Evolutionary conservation across 2,797 vertebrate species (phyloP).

Genomic region (Myotis vivesi): DNA sequence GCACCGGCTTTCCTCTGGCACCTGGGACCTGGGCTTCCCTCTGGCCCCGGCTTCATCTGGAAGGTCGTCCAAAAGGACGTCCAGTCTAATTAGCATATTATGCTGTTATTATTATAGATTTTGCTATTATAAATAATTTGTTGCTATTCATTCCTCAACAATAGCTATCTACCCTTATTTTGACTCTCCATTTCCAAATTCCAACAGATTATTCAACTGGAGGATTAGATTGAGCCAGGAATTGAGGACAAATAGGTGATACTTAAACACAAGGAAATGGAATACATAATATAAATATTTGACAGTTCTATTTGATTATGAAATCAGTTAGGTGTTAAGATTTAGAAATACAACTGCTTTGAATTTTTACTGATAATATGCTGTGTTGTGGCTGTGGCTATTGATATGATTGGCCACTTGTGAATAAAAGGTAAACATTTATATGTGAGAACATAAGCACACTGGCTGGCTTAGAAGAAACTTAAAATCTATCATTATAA

Average conservation of each 20-base stretch:
- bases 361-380: constrained; percentile 38
- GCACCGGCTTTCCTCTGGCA: too few relatives aligned
- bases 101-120: not conserved
- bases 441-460: not conserved
- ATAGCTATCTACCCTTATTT: not conserved
- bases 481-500: constrained; percentile 36
- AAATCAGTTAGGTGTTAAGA: constrained; percentile 49
- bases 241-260: constrained; percentile 28
- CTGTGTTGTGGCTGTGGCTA: not conserved
- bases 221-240: not conserved
- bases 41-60: accelerated
- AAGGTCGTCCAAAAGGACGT: too few relatives aligned
- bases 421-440: constrained; percentile 60
- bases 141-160: not conserved
- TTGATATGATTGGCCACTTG: not conserved
- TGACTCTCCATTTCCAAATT: constrained; percentile 31
- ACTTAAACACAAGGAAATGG: constrained; percentile 49
- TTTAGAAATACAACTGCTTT: constrained; percentile 45
- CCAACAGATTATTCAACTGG: constrained; percentile 8
- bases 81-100: too few relatives aligned
- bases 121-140: constrained; percentile 5
- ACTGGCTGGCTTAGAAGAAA: constrained; percentile 34
- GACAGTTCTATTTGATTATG: constrained; percentile 19
- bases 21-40: too few relatives aligned
- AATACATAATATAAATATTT: constrained; percentile 54